Conservation (phyloP, 53 echinoderm and acorn worm species). For the Antedon mediterranea region DNA sequence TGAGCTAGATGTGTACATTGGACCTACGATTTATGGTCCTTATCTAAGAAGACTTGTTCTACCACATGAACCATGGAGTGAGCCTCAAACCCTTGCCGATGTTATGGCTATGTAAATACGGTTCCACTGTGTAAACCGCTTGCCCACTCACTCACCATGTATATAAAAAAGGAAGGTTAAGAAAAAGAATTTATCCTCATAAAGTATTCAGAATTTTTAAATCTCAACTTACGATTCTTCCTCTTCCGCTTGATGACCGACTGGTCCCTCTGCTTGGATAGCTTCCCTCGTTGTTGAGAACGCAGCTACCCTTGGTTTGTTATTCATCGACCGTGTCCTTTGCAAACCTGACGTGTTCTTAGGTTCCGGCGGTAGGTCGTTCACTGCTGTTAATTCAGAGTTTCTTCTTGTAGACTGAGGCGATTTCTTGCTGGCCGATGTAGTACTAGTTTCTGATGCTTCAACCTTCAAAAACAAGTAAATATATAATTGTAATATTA, state of each 20-base stretch:
- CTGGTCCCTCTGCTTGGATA: conserved; percentile 67
- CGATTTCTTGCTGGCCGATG: background rate
- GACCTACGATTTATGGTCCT: too few relatives aligned
- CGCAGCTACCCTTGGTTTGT: conserved; percentile 61
- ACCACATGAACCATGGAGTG: too few relatives aligned
- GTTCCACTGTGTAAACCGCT: too few relatives aligned
- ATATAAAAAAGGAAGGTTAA: too few relatives aligned
- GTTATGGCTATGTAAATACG: too few relatives aligned
- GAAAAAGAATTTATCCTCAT: too few relatives aligned
- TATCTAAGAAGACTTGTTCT: too few relatives aligned
- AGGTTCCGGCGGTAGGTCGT: background rate
- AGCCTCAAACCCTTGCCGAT: too few relatives aligned
- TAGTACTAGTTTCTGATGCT: background rate
- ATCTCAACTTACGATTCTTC: conserved; percentile 26
- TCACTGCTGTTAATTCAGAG: background rate
- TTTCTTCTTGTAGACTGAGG: background rate
- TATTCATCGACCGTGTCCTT: conserved; percentile 67
- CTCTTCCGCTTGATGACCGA: conserved; percentile 35
- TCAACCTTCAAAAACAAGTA: background rate
- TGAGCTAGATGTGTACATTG: too few relatives aligned
- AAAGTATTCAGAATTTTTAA: too few relatives aligned
- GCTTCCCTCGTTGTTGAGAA: conserved; percentile 86
- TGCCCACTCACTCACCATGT: too few relatives aligned
- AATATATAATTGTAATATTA: background rate
- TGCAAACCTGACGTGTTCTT: conserved; percentile 32